These are phyloP conservation scores for Magallana angulata DNA, from an alignment of 1,140 invertebrate species.

Conservation along the genomic window DNA sequence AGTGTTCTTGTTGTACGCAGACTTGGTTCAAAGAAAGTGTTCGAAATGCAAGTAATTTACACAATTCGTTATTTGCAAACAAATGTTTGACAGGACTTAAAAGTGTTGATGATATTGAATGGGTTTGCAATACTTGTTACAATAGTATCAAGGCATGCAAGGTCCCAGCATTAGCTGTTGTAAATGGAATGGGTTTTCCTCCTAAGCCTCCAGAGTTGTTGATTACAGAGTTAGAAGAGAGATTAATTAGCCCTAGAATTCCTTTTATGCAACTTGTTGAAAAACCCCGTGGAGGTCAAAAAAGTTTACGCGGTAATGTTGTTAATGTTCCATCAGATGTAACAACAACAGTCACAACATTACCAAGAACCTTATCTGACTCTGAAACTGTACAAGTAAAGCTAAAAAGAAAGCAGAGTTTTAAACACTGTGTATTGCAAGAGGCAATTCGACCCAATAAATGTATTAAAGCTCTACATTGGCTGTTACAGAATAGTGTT, in stretches of 20 bases:
- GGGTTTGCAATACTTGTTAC: constrained; percentile 51
- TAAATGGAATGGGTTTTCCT: constrained; percentile 61
- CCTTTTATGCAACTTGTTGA: constrained; percentile 62
- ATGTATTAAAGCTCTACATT: constrained; percentile 40
- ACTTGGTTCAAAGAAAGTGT: constrained; percentile 57
- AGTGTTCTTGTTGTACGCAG: constrained; percentile 55
- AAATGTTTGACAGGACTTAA: not conserved
- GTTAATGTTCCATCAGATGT: constrained; percentile 59
- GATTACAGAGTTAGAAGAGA: constrained; percentile 50
- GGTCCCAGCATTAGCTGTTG: constrained; percentile 47
- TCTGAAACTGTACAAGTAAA: constrained; percentile 27
- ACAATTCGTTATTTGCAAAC: not conserved
- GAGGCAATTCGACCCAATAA: constrained; percentile 45
- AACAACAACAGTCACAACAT: constrained; percentile 27
- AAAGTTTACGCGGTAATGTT: constrained; percentile 52
- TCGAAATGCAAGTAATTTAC: not conserved
- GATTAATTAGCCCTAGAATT: constrained; percentile 45
- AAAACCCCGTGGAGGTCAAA: constrained; percentile 49
- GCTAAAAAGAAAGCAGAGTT: constrained; percentile 44
- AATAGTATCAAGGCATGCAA: constrained; percentile 15
- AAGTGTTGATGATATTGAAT: constrained; percentile 38
- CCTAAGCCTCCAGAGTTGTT: constrained; percentile 49
- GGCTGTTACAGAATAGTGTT: constrained; percentile 43
- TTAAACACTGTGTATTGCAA: constrained; percentile 1
- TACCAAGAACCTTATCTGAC: constrained; percentile 45